Conservation (phyloP, 2,888 invertebrate species). For the Polyommatus icarus region DNA sequence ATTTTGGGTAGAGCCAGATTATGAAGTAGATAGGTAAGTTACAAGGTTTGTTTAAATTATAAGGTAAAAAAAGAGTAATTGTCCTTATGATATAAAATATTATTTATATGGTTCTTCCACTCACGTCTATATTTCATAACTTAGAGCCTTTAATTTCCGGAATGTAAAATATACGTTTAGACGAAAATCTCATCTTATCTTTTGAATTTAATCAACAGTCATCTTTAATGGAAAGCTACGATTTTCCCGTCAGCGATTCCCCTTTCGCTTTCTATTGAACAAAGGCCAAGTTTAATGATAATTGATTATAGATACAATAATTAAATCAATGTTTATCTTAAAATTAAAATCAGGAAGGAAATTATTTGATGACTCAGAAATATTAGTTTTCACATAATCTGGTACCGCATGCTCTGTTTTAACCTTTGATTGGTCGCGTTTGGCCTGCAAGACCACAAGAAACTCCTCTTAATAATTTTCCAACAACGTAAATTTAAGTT, state of each 20-base stretch:
- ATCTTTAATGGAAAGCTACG: constrained; percentile 14
- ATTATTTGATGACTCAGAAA: background rate
- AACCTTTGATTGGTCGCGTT: background rate
- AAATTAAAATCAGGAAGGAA: background rate
- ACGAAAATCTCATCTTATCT: constrained; percentile 28
- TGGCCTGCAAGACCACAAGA: no score
- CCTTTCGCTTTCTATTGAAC: constrained; percentile 12
- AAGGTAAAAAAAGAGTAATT: no score
- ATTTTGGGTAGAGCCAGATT: no score
- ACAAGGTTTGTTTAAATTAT: no score
- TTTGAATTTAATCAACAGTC: constrained; percentile 31
- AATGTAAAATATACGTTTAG: background rate
- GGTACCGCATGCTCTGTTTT: background rate
- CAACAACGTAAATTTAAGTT: no score
- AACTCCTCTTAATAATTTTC: no score
- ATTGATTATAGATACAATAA: constrained; percentile 8
- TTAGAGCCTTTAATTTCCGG: background rate
- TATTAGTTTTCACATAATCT: background rate
- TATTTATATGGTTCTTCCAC: no score
- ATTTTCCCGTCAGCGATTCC: background rate
- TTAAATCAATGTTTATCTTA: background rate
- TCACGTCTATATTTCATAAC: background rate
- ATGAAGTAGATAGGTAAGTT: no score
- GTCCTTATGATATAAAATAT: no score
- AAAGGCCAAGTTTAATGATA: background rate